A percentile compares a stretch with the other conserved stretches of the same genome.
Conservation (phyloP, 2,888 invertebrate species). For the Malthinus seriepunctatus region DNA sequence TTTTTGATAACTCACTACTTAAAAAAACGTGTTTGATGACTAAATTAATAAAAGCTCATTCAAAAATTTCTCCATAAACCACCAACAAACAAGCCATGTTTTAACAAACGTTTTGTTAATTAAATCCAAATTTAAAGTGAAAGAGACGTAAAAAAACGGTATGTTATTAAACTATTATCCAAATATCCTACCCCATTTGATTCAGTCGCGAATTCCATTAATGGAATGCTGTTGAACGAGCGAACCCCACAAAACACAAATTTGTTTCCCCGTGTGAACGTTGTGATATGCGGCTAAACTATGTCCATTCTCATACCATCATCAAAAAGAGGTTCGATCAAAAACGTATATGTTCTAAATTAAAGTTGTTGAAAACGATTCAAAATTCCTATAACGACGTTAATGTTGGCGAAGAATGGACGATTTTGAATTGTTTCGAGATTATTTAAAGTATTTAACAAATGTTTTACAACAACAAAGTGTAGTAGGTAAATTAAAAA, state of each 20-base stretch:
- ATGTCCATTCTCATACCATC: conserved; percentile 24
- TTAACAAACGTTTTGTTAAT: too few species aligned
- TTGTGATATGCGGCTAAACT: conserved; percentile 20
- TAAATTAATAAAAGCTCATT: too few species aligned
- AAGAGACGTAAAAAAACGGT: too few species aligned
- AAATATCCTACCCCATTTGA: conserved; percentile 18
- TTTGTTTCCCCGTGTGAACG: conserved; percentile 34
- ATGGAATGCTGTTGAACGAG: conserved; percentile 28
- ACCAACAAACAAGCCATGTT: too few species aligned
- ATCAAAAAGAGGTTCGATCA: conserved; percentile 12
- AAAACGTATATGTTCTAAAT: conserved; percentile 18
- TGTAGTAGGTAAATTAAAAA: conserved; percentile 10
- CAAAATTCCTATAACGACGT: conserved; percentile 21
- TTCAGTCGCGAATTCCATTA: conserved; percentile 30
- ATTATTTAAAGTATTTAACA: conserved; percentile 18
- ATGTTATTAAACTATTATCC: conserved; percentile 7
- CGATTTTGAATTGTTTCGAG: conserved; percentile 14
- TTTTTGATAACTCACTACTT: too few species aligned
- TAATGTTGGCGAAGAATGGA: conserved; percentile 17
- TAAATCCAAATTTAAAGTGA: too few species aligned
- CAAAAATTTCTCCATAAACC: too few species aligned
- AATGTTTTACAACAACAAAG: conserved; percentile 16
- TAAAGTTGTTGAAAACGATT: conserved; percentile 6
- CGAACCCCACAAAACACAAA: conserved; percentile 30
- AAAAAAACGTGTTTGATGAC: too few species aligned